Percentiles rank a stretch among this genome's conserved stretches.
phyloP scores from a whole-genome alignment of 2,888 invertebrate genomes.

The Globia sparganii region DNA sequence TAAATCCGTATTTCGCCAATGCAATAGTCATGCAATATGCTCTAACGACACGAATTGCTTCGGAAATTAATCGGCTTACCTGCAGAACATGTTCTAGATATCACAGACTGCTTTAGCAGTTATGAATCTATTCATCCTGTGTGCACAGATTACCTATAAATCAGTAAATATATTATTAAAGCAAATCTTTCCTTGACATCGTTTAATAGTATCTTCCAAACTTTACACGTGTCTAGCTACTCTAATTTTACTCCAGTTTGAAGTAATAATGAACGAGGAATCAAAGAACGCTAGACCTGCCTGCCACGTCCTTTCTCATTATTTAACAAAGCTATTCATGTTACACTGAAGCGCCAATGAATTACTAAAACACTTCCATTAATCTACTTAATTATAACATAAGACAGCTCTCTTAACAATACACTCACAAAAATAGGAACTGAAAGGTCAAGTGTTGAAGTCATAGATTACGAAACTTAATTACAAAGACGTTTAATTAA shows the following conservation, averaged over 20 bases:
- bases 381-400: slow-evolving; percentile 48
- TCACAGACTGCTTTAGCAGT: slow-evolving; percentile 5
- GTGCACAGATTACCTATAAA: too few relatives aligned
- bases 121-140: neutral
- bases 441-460: slow-evolving; percentile 30
- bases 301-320: slow-evolving; percentile 51
- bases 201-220: slow-evolving; percentile 8
- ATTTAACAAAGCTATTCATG: slow-evolving; percentile 58
- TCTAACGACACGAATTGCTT: slow-evolving; percentile 6
- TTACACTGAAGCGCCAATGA: slow-evolving; percentile 52
- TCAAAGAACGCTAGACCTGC: slow-evolving; percentile 46
- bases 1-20: neutral
- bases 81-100: neutral
- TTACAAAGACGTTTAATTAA: slow-evolving; percentile 60
- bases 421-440: slow-evolving; percentile 32
- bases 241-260: slow-evolving; percentile 25
- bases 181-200: slow-evolving; percentile 16
- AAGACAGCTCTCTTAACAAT: slow-evolving; percentile 40
- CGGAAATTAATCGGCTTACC: slow-evolving; percentile 25
- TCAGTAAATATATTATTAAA: slow-evolving; percentile 2
- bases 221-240: neutral
- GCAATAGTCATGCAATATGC: slow-evolving; percentile 7
- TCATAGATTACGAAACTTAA: slow-evolving; percentile 47
- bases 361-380: slow-evolving; percentile 58
- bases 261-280: slow-evolving; percentile 30